These are phyloP conservation scores for Stigmatopora argus DNA, from an alignment of 2,113 vertebrate genomes.

Conservation along the genomic window DNA sequence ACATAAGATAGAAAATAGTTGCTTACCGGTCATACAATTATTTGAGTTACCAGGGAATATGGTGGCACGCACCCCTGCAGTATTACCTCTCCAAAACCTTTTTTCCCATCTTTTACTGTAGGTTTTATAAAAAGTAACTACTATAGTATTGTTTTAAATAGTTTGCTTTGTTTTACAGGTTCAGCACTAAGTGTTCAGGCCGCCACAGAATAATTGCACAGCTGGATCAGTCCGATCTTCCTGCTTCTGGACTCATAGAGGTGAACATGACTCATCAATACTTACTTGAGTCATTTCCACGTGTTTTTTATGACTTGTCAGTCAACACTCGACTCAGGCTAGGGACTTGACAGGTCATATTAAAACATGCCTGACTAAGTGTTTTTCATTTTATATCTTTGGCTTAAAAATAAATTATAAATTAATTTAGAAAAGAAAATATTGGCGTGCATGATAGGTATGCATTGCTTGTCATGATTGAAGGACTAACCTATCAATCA, in stretches of 20 bases:
- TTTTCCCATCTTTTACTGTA: too few species aligned
- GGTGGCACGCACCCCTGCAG: too few species aligned
- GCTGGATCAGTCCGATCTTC: slow-evolving; percentile 55
- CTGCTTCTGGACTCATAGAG: slow-evolving; percentile 49
- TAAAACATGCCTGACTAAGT: not conserved
- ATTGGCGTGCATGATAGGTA: not conserved
- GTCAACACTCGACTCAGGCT: too few species aligned
- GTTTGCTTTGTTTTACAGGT: slow-evolving; percentile 39
- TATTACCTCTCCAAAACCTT: too few species aligned
- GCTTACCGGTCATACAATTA: not conserved
- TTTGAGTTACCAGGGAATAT: not conserved
- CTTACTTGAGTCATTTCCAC: not conserved
- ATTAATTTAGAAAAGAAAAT: not conserved
- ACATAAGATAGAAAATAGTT: not conserved
- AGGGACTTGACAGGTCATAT: too few species aligned
- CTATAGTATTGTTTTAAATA: too few species aligned
- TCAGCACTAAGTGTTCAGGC: slow-evolving; percentile 54
- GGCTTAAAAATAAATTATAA: not conserved
- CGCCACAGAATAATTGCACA: slow-evolving; percentile 55
- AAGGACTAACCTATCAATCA: not conserved
- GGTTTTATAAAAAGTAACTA: too few species aligned
- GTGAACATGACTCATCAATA: slow-evolving; percentile 27
- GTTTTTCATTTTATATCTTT: not conserved
- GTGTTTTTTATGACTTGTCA: not conserved
- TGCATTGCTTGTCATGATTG: not conserved